These are phyloP conservation scores for Zaprionus camerounensis DNA, from an alignment of 1,140 invertebrate genomes.

Conservation along the genomic window DNA sequence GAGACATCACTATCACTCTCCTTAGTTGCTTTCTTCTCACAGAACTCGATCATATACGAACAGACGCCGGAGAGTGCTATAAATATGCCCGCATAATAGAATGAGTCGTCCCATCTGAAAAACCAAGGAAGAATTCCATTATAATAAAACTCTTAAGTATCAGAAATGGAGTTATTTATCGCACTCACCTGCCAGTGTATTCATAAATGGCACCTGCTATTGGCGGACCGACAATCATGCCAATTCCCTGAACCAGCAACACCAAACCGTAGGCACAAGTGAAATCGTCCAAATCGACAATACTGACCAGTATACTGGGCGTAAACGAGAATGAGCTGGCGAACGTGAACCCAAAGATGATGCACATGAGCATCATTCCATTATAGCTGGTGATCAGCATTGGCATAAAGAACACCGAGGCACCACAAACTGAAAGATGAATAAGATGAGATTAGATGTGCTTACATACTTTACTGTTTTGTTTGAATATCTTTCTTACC, in stretches of 20 bases:
- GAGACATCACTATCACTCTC: conserved; percentile 83
- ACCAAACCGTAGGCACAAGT: conserved; percentile 95
- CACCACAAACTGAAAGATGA: conserved; percentile 87
- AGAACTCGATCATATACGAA: conserved; percentile 80
- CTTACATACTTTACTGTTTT: background rate
- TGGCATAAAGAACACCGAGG: conserved; percentile 89
- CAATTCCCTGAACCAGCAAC: conserved; percentile 92
- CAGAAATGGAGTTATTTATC: background rate
- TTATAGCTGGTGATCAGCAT: conserved; percentile 87
- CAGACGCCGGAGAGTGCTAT: conserved; percentile 93
- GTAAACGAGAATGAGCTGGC: conserved; percentile 95
- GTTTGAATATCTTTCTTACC: conserved; percentile 49
- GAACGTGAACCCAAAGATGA: conserved; percentile 92
- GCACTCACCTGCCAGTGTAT: conserved; percentile 65
- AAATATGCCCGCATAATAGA: conserved; percentile 94
- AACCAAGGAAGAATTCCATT: background rate
- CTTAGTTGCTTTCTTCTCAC: conserved; percentile 69
- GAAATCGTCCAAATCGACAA: conserved; percentile 87
- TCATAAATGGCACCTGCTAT: conserved; percentile 86
- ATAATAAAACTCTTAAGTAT: too few relatives aligned
- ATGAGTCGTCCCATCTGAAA: conserved; percentile 85
- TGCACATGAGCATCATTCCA: conserved; percentile 86
- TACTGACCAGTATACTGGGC: conserved; percentile 90
- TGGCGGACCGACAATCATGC: conserved; percentile 87
- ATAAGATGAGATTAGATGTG: background rate